These are phyloP conservation scores for Nemurella pictetii DNA, from an alignment of 2,888 invertebrate genomes.

Conservation along the genomic window DNA sequence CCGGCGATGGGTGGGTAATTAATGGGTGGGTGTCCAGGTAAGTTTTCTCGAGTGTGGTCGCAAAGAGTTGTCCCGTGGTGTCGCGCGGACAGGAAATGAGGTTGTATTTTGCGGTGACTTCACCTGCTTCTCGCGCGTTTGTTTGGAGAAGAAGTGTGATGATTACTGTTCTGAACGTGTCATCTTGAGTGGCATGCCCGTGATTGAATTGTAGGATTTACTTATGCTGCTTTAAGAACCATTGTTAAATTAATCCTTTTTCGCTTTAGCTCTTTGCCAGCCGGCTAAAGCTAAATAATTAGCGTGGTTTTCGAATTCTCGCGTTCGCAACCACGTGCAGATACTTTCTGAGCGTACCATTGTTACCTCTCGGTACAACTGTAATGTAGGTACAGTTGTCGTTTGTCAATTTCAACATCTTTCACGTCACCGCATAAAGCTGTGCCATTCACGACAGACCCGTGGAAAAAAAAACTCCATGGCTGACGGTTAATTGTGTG, in stretches of 20 bases:
- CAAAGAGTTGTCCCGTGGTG: not conserved
- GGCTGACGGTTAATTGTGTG: not conserved
- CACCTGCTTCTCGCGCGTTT: not conserved
- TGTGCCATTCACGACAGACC: not conserved
- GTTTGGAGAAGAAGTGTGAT: not conserved
- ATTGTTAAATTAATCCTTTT: not conserved
- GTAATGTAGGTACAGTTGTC: not conserved
- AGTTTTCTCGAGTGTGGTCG: not conserved
- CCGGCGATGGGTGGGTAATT: not conserved
- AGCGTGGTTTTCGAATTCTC: not conserved
- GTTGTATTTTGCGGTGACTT: not conserved
- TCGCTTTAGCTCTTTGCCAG: not conserved
- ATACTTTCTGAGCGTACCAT: not conserved
- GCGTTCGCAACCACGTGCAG: not conserved
- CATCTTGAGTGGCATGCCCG: not conserved
- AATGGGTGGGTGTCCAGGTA: not conserved
- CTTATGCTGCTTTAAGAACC: not conserved
- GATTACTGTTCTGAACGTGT: not conserved
- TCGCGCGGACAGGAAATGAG: not conserved
- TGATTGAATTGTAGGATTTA: not conserved
- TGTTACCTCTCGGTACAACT: not conserved
- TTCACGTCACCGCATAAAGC: not conserved
- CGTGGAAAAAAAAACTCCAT: not conserved
- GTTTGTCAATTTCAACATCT: not conserved
- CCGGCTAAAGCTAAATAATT: not conserved